Base-by-base conservation (phyloP, 2,888 invertebrate species). In the Drosophila pegasa region DNA sequence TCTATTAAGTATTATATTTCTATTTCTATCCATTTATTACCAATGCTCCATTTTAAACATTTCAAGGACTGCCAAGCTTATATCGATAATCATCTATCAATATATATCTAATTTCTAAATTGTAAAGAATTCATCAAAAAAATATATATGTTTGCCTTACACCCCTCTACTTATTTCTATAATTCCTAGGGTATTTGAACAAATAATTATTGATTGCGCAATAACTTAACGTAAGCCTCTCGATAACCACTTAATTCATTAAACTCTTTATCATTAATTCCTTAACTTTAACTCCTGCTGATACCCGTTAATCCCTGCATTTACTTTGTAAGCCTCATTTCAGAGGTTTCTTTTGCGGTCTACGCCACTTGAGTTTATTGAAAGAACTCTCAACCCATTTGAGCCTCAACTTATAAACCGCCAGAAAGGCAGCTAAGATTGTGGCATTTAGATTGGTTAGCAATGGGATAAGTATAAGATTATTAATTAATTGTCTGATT, bases 281-380 rank as follows among this genome's bases (percentile, higher is more conserved):
- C 8, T 35, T 10, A 41, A 27, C 10, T 40, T 27, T 14, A 8
- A 10, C 16, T 9, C 7, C 16, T n/a, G 7, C 22, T 35, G 20
- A 20, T 22, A 8, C 8, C 2, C 10, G 22, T 12, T 40, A 33
- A 60, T n/a, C n/a, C 20, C 18, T 25, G 22, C 3, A 8, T 37
- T 56, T 14, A 16, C 31, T 31, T 45, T 61, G 57, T 22, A 20
- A 2, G 9, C 8, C 5, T 61, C 20, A 38, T n/a, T 18, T 14
- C 8, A 6, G 6, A 4, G 9, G 22, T 10, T 4, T 18, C n/a
- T 47, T 47, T 25, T 27, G 27, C 12, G 45, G 45, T 10, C 12
- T 45, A 1, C 16, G 45, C 16, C 16, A 27, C 27, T 16, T 45
- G 16, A 27, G 27, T 27, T 45, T 6, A 45, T 45, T 45, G 6